Conservation (phyloP, 2,113 vertebrate species). For the Alligator mississippiensis region DNA sequence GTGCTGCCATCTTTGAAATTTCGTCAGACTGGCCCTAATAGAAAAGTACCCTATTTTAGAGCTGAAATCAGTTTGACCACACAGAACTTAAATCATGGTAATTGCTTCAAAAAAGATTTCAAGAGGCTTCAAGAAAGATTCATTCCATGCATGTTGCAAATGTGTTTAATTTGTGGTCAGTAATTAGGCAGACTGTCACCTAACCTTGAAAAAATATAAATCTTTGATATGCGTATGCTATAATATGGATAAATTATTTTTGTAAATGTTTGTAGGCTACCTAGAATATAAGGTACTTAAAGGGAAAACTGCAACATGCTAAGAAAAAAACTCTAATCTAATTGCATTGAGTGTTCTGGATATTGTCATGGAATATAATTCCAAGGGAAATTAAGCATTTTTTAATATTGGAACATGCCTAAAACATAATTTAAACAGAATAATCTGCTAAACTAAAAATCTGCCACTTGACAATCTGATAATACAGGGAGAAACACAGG, state of each 20-base stretch:
- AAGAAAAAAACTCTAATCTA: conserved; percentile 28
- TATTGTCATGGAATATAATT: conserved; percentile 66
- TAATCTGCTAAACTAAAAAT: conserved; percentile 45
- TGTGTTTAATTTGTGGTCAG: not conserved
- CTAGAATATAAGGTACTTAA: not conserved
- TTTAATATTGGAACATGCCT: conserved; percentile 40
- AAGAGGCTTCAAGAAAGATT: not conserved
- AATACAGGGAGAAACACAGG: not conserved
- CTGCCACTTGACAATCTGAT: conserved; percentile 38
- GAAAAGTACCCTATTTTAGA: not conserved
- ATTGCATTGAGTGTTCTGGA: conserved; percentile 54
- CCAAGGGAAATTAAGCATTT: conserved; percentile 58
- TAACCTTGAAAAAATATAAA: not conserved
- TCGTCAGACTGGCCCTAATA: not conserved
- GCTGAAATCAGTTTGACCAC: not conserved
- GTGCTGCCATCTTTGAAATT: conserved; percentile 1
- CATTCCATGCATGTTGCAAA: not conserved
- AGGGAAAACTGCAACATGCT: not conserved
- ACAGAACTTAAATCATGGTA: not conserved
- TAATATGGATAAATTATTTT: not conserved
- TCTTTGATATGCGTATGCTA: not conserved
- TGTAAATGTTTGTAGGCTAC: not conserved
- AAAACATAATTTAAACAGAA: conserved; percentile 54
- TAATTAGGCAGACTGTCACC: not conserved
- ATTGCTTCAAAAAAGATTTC: not conserved